Evolutionary conservation across 2,113 vertebrate genomes (phyloP), one percentile per base, ranked within the genome.

Genomic region (Scortum barcoo): DNA sequence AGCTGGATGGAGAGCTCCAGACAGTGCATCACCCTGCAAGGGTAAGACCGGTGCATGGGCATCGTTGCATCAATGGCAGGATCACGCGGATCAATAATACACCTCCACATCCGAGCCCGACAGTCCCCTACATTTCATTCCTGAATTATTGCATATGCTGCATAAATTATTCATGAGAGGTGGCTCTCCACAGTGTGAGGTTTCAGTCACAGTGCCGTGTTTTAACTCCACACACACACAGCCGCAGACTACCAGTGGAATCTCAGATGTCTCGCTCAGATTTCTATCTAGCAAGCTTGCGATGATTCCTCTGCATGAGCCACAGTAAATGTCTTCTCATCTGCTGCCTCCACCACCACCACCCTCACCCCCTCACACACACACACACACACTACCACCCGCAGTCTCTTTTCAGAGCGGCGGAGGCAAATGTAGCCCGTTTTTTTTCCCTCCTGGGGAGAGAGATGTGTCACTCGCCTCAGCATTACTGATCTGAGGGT

Each of bases 1-100:
- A 96, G 94, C 80, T 99, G 98, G 97, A 96, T 96, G 91, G 97
- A 99, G 95, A 98, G 97, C 94, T 97, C 95, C 88, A 96, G 94
- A 89, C 96, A 97, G 85, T 93, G 91, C 86, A 96, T 99, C 94
- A 96, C 95, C 93, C 96, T 99, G 92, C 96, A 97, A 90, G 96
- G 97, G 97, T 99, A 96, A 95, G 97, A 53, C 66, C 36, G 69
- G 40, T 22, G 51, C 67, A 79, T 33, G 38, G 17, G 58, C 53
- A 69, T 40, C 51, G n/a, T n/a, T n/a, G n/a, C n/a, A 30, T 28
- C 7, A 61, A 48, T 62, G 66, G 36, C 53, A 53, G 26, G 24
- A n/a, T 58, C 57, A 28, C 44, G 10, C 6, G 30, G 73, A 72
- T 84, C 77, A 56, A 65, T 67, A 61, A 56, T 11, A 62, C 80